Conservation (phyloP, 1,140 invertebrate species). For the Microvelia longipes region DNA sequence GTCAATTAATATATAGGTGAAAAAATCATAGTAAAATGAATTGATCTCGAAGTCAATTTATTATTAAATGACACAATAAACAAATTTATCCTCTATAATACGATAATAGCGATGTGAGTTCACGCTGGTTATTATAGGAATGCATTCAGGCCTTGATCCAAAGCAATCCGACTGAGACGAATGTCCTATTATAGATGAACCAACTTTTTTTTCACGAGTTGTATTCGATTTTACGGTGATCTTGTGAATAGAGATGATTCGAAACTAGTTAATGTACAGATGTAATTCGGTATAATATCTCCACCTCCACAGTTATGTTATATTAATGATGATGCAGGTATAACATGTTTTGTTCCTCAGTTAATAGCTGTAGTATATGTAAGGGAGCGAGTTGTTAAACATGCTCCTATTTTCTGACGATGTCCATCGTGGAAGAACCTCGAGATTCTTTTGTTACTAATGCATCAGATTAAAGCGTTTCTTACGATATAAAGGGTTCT, state of each 20-base stretch:
- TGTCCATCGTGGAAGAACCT: neutral
- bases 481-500: neutral
- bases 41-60: too few relatives aligned
- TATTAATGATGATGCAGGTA: too few relatives aligned
- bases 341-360: too few relatives aligned
- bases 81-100: too few relatives aligned
- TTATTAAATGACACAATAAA: too few relatives aligned
- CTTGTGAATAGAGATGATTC: neutral
- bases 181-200: neutral
- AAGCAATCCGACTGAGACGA: neutral
- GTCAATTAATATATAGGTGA: too few relatives aligned
- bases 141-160: neutral
- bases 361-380: neutral
- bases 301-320: too few relatives aligned
- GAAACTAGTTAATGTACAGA: neutral
- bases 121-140: neutral
- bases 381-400: neutral
- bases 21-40: too few relatives aligned
- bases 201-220: neutral
- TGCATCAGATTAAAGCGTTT: conserved; percentile 3
- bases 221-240: neutral
- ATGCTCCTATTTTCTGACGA: neutral
- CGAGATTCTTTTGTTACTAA: neutral
- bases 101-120: too few relatives aligned
- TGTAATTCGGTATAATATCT: neutral